Evolutionary conservation across 2,113 vertebrate species (phyloP).

Genomic region (Tinamus guttatus): DNA sequence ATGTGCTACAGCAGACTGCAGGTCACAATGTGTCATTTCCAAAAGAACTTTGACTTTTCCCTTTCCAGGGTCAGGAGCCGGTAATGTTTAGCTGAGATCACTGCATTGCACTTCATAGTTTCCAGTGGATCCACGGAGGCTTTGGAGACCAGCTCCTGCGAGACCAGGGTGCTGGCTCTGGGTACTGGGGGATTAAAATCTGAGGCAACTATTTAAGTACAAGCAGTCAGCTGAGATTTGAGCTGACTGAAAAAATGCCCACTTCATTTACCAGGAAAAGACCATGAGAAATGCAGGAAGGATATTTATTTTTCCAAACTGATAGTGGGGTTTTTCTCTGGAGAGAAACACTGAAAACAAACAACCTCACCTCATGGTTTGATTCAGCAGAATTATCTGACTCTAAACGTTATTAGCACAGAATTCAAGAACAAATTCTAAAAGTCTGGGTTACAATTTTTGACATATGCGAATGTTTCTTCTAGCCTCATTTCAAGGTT

Average conservation of each 20-base stretch:
- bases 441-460: not conserved
- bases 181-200: not conserved
- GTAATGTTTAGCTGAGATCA: slow-evolving; percentile 54
- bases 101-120: not conserved
- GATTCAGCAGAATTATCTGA: not conserved
- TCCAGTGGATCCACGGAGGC: not conserved
- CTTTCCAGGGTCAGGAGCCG: slow-evolving; percentile 59
- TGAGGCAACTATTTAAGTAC: not conserved
- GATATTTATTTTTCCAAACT: slow-evolving; percentile 39
- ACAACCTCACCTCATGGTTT: fast-evolving
- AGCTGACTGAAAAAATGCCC: not conserved
- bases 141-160: not conserved
- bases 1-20: slow-evolving; percentile 70
- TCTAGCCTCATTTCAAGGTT: not conserved
- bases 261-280: not conserved
- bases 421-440: not conserved
- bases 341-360: not conserved
- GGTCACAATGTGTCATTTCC: slow-evolving; percentile 72
- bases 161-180: not conserved
- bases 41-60: slow-evolving; percentile 66
- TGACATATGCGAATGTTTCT: not conserved
- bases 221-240: not conserved
- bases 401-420: not conserved
- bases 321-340: not conserved
- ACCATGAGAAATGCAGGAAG: not conserved